phyloP scores from a whole-genome alignment of 2,797 vertebrate genomes.

The Hylomyscus alleni region DNA sequence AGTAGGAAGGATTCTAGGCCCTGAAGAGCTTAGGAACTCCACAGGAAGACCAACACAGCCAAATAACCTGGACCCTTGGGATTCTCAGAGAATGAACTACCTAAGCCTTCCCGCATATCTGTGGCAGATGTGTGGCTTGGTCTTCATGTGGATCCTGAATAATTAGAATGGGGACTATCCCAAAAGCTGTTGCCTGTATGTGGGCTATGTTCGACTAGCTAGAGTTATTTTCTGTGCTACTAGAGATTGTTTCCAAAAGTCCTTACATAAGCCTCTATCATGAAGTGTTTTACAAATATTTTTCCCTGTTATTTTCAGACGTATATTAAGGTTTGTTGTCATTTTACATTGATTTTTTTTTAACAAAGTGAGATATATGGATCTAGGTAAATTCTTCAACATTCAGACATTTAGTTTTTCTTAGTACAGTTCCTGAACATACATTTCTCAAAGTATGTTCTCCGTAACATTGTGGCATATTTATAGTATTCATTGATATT shows the following conservation, averaged over 20 bases:
- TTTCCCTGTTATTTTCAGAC: neutral
- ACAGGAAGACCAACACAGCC: neutral
- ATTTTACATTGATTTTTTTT: neutral
- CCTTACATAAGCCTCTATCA: neutral
- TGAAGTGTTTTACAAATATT: neutral
- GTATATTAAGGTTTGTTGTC: neutral
- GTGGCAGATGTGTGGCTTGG: neutral
- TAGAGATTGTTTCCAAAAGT: neutral
- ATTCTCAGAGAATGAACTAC: neutral
- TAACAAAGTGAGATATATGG: neutral
- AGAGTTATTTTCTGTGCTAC: neutral
- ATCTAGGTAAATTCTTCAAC: neutral
- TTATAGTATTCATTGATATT: neutral
- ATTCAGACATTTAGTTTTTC: neutral
- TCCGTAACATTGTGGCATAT: neutral
- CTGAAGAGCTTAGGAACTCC: neutral
- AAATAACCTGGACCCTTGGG: neutral
- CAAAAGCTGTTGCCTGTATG: neutral
- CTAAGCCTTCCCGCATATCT: neutral
- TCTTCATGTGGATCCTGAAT: neutral
- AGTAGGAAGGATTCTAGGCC: neutral
- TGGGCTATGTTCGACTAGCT: neutral
- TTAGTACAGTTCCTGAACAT: neutral
- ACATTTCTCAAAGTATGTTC: neutral
- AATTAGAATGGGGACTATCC: neutral